Evolutionary conservation across 2,888 invertebrate species (phyloP).

Genomic region (Drosophila anomalata): DNA sequence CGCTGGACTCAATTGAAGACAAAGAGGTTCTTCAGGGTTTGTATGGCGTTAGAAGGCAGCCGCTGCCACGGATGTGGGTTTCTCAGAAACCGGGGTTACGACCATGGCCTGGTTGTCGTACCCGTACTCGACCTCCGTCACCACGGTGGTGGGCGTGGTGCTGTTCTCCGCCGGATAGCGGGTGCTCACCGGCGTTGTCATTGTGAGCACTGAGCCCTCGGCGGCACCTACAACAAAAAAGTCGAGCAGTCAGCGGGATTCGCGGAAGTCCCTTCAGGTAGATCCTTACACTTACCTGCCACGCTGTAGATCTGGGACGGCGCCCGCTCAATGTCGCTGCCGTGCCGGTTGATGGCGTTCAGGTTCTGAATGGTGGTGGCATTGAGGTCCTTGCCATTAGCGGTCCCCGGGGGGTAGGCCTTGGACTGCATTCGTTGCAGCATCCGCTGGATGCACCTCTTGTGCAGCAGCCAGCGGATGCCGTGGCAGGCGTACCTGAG

Average conservation of each 20-base stretch:
- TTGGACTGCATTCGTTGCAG: conserved; percentile 70
- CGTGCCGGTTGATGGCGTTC: conserved; percentile 71
- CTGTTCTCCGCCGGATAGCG: conserved; percentile 90
- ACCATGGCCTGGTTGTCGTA: conserved; percentile 92
- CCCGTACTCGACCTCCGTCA: conserved; percentile 87
- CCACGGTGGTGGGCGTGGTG: conserved; percentile 86
- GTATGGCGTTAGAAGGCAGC: conserved; percentile 53
- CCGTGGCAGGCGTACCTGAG: conserved; percentile 71
- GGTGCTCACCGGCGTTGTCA: conserved; percentile 89
- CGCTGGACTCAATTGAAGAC: conserved; percentile 16
- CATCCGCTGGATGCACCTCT: conserved; percentile 60
- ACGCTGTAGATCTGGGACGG: conserved; percentile 81
- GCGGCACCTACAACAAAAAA: conserved; percentile 83
- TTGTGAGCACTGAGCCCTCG: conserved; percentile 87
- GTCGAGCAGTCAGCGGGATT: conserved; percentile 2
- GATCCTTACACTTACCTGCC: conserved; percentile 70
- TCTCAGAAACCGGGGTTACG: conserved; percentile 85
- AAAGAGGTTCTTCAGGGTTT: conserved; percentile 7
- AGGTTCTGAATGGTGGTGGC: conserved; percentile 81
- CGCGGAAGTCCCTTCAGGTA: conserved; percentile 30
- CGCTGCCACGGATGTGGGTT: conserved; percentile 62
- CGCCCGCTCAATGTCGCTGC: conserved; percentile 76
- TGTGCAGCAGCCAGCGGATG: conserved; percentile 71
- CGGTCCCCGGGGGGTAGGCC: conserved; percentile 21
- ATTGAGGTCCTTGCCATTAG: conserved; percentile 73